Percentiles rank a stretch among this genome's conserved stretches.
phyloP scores from a whole-genome alignment of 2,888 invertebrate species.

The Gerris lacustris region DNA sequence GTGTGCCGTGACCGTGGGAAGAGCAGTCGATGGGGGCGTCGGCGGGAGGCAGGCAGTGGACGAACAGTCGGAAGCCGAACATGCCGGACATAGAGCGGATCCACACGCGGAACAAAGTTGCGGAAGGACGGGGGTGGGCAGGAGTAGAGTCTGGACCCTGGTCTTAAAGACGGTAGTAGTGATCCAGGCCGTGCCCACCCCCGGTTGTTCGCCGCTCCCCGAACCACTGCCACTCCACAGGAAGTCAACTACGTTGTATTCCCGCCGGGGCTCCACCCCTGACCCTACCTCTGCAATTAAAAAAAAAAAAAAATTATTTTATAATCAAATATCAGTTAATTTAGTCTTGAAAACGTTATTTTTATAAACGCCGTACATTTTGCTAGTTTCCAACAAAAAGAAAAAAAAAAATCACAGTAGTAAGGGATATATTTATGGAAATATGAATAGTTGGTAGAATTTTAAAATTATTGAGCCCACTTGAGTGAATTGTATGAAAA shows the following conservation, averaged over 20 bases:
- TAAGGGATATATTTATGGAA: no score
- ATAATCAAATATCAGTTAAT: no score
- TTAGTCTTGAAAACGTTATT: no score
- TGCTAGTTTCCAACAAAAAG: no score
- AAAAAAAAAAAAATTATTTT: no score
- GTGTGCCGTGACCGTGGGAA: neutral
- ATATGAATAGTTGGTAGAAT: no score
- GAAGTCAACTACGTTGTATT: slow-evolving; percentile 63
- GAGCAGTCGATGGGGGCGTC: neutral
- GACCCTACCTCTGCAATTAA: neutral
- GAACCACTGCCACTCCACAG: slow-evolving; percentile 83
- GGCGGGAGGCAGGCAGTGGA: slow-evolving; percentile 19
- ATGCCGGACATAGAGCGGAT: neutral
- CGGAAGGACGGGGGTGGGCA: slow-evolving; percentile 21
- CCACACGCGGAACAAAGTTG: neutral
- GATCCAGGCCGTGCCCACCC: slow-evolving; percentile 42
- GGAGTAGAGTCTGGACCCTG: slow-evolving; percentile 30
- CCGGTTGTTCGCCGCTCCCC: slow-evolving; percentile 40
- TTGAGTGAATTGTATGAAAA: no score
- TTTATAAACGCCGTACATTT: no score
- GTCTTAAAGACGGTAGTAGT: slow-evolving; percentile 49
- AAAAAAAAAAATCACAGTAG: no score
- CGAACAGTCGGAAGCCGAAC: slow-evolving; percentile 9
- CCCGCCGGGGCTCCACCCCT: slow-evolving; percentile 30
- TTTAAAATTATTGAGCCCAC: no score